Conservation (phyloP, 1,140 invertebrate genomes). For the Chelonus insularis region DNA sequence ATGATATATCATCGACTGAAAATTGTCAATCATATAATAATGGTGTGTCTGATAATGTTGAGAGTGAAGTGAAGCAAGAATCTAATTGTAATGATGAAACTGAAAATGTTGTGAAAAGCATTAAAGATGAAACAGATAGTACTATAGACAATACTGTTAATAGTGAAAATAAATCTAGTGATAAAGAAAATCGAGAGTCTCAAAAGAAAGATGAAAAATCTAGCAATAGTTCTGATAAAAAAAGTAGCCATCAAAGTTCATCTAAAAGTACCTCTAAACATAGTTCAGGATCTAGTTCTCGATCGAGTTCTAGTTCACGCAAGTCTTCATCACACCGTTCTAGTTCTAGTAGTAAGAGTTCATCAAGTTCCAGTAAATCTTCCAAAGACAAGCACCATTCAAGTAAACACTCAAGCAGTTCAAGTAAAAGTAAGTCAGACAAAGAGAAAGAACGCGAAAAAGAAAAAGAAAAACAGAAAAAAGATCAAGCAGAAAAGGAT, state of each 20-base stretch:
- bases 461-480: conserved; percentile 56
- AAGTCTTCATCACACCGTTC: conserved; percentile 47
- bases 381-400: conserved; percentile 54
- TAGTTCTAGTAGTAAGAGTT: conserved; percentile 41
- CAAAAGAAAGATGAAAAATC: conserved; percentile 52
- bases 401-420: conserved; percentile 49
- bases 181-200: conserved; percentile 55
- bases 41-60: conserved; percentile 27
- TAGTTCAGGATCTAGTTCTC: conserved; percentile 38
- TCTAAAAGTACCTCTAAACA: conserved; percentile 62
- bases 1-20: conserved; percentile 30
- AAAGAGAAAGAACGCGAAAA: conserved; percentile 58
- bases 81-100: conserved; percentile 34
- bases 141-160: conserved; percentile 43
- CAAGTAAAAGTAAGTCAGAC: conserved; percentile 45
- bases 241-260: conserved; percentile 58
- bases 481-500: conserved; percentile 67
- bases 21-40: conserved; percentile 38
- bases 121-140: conserved; percentile 29
- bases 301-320: conserved; percentile 50
- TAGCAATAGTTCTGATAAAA: conserved; percentile 52
- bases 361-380: conserved; percentile 47
- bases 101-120: conserved; percentile 44
- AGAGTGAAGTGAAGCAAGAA: conserved; percentile 43
- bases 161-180: conserved; percentile 49